Evolutionary conservation across 2,888 invertebrate species (phyloP), one percentile per base, ranked within the genome.

Genomic region (Anagyrus pseudococci): DNA sequence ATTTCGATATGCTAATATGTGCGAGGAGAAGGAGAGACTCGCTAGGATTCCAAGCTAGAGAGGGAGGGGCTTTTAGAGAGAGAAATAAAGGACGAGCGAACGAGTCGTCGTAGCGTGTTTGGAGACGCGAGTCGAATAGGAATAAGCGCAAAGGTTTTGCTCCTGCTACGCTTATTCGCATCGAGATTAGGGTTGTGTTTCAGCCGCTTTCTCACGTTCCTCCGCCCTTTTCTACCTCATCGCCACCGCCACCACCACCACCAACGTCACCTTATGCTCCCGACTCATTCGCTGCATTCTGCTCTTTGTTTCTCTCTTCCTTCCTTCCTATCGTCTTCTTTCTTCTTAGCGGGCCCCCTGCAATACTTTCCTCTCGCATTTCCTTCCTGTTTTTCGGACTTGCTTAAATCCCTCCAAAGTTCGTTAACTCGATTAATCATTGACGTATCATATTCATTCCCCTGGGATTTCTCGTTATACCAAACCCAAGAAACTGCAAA

Each of bases 1-100:
- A 80, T 80, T 78, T 80, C 77, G 77, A 80, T 80, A 79, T 77
- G 80, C 77, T 74, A 75, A 75, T 71, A 67, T 62, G 62, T 26
- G 26, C 43, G 15, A 19, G 0, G 26, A n/a, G 13, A 23, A 48
- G 10, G 3, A 40, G 47, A 58, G 52, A 44, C 26, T 25, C 29
- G 26, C 49, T 7, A 7, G 6, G 4, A 7, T 48, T 57, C 8
- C 20, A 7, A 37, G 19, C 13, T 25, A 13, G 43, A 40, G 29
- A n/a, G n/a, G n/a, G n/a, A n/a, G n/a, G n/a, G n/a, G n/a, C n/a
- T n/a, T n/a, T n/a, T n/a, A n/a, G n/a, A n/a, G n/a, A n/a, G n/a
- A n/a, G n/a, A n/a, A n/a, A n/a, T n/a, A n/a, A n/a, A n/a, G n/a
- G n/a, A n/a, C n/a, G n/a, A n/a, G n/a, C n/a, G n/a, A n/a, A n/a